Conservation (phyloP, 2,888 invertebrate genomes). For the Lithophane semibrunnea region DNA sequence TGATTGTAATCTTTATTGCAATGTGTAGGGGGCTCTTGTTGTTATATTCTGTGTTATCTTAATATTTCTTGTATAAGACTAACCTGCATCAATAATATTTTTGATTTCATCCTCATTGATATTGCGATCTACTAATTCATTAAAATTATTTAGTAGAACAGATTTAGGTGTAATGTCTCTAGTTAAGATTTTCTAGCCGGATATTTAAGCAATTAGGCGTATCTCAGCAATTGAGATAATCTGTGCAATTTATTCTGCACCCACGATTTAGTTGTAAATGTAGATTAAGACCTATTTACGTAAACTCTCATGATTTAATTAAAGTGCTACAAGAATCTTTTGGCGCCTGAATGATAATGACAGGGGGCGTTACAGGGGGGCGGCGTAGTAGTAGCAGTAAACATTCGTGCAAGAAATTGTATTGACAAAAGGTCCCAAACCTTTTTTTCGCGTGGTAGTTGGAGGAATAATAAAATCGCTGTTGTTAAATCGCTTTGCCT, state of each 20-base stretch:
- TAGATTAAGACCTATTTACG: conserved; percentile 27
- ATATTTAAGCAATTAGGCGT: conserved; percentile 58
- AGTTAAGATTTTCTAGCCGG: conserved; percentile 48
- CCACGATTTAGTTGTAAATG: conserved; percentile 56
- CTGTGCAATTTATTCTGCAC: conserved; percentile 52
- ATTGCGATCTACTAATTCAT: not conserved
- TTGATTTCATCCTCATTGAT: not conserved
- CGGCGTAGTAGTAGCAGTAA: not conserved
- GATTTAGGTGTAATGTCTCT: conserved; percentile 34
- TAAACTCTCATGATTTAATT: conserved; percentile 3
- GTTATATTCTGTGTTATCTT: conserved; percentile 37
- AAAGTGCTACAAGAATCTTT: not conserved
- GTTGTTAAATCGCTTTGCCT: conserved; percentile 48
- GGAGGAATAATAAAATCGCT: conserved; percentile 15
- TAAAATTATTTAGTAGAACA: conserved; percentile 22
- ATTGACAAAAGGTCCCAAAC: not conserved
- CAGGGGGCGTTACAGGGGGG: too few relatives aligned
- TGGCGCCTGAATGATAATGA: not conserved
- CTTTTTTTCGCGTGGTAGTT: not conserved
- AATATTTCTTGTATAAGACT: conserved; percentile 22
- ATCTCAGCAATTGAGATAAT: conserved; percentile 61
- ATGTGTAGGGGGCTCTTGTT: conserved; percentile 41
- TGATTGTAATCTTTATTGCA: conserved; percentile 67
- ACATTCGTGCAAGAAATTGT: not conserved
- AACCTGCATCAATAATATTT: conserved; percentile 2